Conservation (phyloP, 2,797 vertebrate genomes). For the Apogon talboti region DNA sequence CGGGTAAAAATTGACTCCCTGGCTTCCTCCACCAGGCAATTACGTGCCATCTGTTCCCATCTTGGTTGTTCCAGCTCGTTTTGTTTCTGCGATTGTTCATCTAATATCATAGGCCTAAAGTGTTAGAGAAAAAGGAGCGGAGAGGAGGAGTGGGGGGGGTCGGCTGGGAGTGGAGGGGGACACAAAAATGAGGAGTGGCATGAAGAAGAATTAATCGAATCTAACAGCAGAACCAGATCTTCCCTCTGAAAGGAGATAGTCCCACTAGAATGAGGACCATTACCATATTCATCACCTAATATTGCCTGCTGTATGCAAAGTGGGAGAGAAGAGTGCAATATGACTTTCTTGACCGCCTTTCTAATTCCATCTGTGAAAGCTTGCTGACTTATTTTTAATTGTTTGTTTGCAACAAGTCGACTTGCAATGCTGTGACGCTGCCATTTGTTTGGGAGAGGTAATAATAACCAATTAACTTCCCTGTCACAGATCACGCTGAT, state of each 20-base stretch:
- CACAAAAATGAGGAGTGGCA: conserved; percentile 86
- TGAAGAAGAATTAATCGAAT: conserved; percentile 86
- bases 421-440: conserved; percentile 28
- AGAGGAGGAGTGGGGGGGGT: neutral
- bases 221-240: conserved; percentile 82
- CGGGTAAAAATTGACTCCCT: conserved; percentile 90
- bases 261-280: conserved; percentile 80
- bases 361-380: conserved; percentile 55
- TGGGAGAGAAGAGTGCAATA: conserved; percentile 65
- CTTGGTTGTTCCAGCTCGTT: conserved; percentile 88
- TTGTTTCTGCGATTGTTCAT: conserved; percentile 89
- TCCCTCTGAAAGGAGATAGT: conserved; percentile 80
- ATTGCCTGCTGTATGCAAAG: conserved; percentile 78
- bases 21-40: conserved; percentile 89
- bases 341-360: conserved; percentile 74
- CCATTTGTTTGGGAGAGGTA: conserved; percentile 61
- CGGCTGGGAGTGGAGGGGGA: conserved; percentile 36
- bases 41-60: conserved; percentile 89
- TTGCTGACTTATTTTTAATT: conserved; percentile 62
- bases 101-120: conserved; percentile 87
- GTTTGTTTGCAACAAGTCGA: conserved; percentile 75
- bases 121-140: conserved; percentile 70
- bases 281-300: conserved; percentile 84
- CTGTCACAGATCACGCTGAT: conserved; percentile 56
- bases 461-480: conserved; percentile 74